Evolutionary conservation across 2,888 invertebrate species (phyloP).

Genomic region (Dolomedes plantarius): DNA sequence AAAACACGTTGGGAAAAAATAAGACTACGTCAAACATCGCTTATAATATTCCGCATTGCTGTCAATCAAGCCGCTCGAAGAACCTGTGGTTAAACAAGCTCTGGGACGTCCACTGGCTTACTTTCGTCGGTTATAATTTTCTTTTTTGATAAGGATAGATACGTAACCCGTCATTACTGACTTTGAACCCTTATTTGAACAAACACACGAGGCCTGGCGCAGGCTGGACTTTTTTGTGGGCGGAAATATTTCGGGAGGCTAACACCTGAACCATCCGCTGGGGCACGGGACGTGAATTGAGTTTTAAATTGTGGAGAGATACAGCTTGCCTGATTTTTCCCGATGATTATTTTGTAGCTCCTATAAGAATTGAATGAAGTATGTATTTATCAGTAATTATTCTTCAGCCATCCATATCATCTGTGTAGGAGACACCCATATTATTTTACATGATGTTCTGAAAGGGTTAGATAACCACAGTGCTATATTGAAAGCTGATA

Average conservation of each 20-base stretch:
- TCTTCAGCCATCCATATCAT: too few relatives aligned
- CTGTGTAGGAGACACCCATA: too few relatives aligned
- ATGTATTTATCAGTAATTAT: too few relatives aligned
- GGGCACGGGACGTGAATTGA: background rate
- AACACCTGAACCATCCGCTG: background rate
- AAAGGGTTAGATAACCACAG: too few relatives aligned
- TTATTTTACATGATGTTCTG: too few relatives aligned
- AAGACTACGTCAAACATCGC: conserved; percentile 25
- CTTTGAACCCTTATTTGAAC: conserved; percentile 61
- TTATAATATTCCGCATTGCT: conserved; percentile 24
- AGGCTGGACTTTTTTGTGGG: background rate
- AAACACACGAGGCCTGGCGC: conserved; percentile 27
- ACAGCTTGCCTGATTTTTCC: too few relatives aligned
- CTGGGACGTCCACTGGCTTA: conserved; percentile 29
- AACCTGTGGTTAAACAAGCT: conserved; percentile 58
- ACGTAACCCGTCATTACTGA: conserved; percentile 54
- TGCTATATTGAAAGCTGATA: too few relatives aligned
- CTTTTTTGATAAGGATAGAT: conserved; percentile 41
- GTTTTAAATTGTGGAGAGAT: background rate
- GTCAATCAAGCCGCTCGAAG: conserved; percentile 41
- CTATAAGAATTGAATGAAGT: too few relatives aligned
- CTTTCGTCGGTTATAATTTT: conserved; percentile 28
- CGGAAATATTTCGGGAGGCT: background rate
- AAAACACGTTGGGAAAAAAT: conserved; percentile 27
- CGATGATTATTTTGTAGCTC: too few relatives aligned